Percentiles rank a stretch among this genome's conserved stretches.
These are phyloP conservation scores for Apamea crenata DNA, from an alignment of 2,888 invertebrate species.

Conservation along the genomic window DNA sequence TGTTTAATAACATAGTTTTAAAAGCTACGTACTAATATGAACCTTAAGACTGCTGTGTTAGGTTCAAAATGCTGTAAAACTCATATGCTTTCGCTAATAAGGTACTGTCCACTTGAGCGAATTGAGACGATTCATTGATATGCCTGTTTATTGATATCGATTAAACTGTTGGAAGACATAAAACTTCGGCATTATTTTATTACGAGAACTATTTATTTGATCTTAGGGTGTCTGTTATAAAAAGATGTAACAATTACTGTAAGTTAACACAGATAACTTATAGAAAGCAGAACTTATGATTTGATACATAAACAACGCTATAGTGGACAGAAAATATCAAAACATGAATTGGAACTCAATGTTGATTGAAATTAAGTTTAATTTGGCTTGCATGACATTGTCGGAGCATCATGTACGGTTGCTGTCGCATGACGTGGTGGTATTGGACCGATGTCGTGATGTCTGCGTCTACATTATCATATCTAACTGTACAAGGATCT, in stretches of 20 bases:
- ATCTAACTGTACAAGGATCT: slow-evolving; percentile 4
- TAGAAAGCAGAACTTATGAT: not conserved
- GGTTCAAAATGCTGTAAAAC: slow-evolving; percentile 47
- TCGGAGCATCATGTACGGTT: slow-evolving; percentile 53
- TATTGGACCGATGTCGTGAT: slow-evolving; percentile 46
- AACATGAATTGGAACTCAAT: slow-evolving; percentile 16
- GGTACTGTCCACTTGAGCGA: slow-evolving; percentile 50
- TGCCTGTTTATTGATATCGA: slow-evolving; percentile 31
- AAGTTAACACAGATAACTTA: not conserved
- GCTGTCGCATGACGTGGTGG: slow-evolving; percentile 58
- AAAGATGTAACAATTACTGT: not conserved
- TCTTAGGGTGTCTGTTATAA: not conserved
- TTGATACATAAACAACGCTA: not conserved
- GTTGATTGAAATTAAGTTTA: slow-evolving; percentile 27
- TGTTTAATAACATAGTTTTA: slow-evolving; percentile 42
- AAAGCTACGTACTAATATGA: slow-evolving; percentile 46
- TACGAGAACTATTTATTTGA: not conserved
- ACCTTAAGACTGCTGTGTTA: slow-evolving; percentile 10
- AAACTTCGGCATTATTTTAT: not conserved
- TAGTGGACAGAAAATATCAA: slow-evolving; percentile 33
- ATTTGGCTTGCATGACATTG: slow-evolving; percentile 64
- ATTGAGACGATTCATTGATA: slow-evolving; percentile 36
- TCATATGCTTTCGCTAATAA: slow-evolving; percentile 49
- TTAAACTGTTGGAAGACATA: slow-evolving; percentile 12
- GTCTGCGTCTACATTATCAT: slow-evolving; percentile 45